Conservation (phyloP, 2,113 vertebrate genomes). For the Trichechus manatus region DNA sequence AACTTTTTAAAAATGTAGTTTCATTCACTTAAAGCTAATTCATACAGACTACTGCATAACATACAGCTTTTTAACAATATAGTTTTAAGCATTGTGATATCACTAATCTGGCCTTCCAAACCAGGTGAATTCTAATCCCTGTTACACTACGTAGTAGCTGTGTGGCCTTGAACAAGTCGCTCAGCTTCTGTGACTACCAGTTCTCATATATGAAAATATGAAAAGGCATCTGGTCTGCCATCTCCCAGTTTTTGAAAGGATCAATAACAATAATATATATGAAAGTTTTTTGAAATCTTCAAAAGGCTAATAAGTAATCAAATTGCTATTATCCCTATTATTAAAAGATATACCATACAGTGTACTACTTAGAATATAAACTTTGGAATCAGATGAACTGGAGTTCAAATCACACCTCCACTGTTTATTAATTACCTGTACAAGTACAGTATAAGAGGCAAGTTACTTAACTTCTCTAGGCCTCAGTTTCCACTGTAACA, state of each 20-base stretch:
- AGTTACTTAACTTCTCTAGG: neutral
- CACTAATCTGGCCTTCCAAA: constrained; percentile 6
- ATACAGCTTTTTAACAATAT: neutral
- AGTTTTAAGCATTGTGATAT: neutral
- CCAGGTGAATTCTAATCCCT: neutral
- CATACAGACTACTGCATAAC: neutral
- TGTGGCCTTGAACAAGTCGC: neutral
- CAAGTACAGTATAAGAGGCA: neutral
- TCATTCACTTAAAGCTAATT: constrained; percentile 1
- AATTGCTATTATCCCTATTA: neutral
- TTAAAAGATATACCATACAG: neutral
- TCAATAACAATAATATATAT: neutral
- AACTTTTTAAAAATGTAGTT: constrained; percentile 53
- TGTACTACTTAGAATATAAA: neutral
- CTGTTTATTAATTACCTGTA: neutral
- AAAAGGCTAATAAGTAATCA: neutral
- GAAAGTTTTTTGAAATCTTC: neutral
- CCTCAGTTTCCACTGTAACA: neutral
- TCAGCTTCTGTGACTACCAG: neutral
- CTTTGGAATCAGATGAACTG: neutral
- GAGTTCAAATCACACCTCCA: neutral
- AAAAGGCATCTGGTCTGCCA: neutral
- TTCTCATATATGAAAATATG: neutral
- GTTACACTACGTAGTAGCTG: neutral
- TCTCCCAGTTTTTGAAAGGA: neutral